Evolutionary conservation across 2,888 invertebrate genomes (phyloP).

Genomic region (Rhorus exstirpatorius): DNA sequence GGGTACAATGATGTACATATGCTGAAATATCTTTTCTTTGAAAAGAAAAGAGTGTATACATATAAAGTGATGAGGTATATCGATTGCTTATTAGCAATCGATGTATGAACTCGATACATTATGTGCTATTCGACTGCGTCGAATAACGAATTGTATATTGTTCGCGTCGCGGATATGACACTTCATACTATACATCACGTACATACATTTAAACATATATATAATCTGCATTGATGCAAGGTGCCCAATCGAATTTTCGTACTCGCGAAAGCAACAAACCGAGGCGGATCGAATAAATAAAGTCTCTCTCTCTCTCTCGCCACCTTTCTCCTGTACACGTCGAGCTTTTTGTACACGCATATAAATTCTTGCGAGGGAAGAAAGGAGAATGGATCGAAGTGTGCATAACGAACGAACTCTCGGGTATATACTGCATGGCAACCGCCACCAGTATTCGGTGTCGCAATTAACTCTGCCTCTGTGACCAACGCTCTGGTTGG

Average conservation of each 20-base stretch:
- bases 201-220: neutral
- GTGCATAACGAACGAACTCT: slow-evolving; percentile 52
- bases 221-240: neutral
- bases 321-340: slow-evolving; percentile 12
- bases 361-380: neutral
- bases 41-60: too few relatives aligned
- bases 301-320: slow-evolving; percentile 29
- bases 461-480: slow-evolving; percentile 61
- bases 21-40: too few relatives aligned
- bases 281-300: slow-evolving; percentile 7
- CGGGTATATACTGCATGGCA: slow-evolving; percentile 49
- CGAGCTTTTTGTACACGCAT: neutral
- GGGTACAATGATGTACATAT: too few relatives aligned
- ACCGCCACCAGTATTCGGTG: slow-evolving; percentile 48
- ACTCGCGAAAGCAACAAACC: slow-evolving; percentile 16
- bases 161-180: neutral
- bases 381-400: slow-evolving; percentile 19
- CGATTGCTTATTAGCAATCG: neutral
- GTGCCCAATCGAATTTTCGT: slow-evolving; percentile 21
- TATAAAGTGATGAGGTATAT: too few relatives aligned
- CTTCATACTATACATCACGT: neutral
- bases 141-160: neutral
- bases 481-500: slow-evolving; percentile 62
- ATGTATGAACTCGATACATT: neutral
- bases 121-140: neutral